These are phyloP conservation scores for Amblyornis subalaris DNA, from an alignment of 2,113 vertebrate genomes.

Conservation along the genomic window DNA sequence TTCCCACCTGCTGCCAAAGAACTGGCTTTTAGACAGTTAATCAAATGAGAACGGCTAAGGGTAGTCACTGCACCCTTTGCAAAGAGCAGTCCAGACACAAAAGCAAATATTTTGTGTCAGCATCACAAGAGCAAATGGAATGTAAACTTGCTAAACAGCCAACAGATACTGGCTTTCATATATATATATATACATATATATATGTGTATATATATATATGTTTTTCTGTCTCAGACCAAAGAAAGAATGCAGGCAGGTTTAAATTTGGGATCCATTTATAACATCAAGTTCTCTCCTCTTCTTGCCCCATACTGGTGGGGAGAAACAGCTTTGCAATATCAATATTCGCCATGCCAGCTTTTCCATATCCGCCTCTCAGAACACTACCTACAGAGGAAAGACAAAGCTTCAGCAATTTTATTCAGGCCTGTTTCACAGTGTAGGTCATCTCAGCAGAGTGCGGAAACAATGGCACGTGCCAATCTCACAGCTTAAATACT, in stretches of 20 bases:
- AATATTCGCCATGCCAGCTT: not conserved
- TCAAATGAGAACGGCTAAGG: not conserved
- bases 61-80: not conserved
- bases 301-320: not conserved
- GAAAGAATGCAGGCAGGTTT: not conserved
- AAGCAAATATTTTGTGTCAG: conserved; percentile 41
- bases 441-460: conserved; percentile 1
- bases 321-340: not conserved
- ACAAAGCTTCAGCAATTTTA: conserved; percentile 22
- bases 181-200: not conserved
- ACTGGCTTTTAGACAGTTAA: conserved; percentile 2
- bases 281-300: rapidly evolving
- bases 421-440: not conserved
- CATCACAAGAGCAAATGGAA: conserved; percentile 25
- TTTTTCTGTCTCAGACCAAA: not conserved
- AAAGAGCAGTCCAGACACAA: conserved; percentile 30
- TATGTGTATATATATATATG: not conserved
- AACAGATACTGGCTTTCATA: not conserved
- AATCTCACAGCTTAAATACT: conserved; percentile 6
- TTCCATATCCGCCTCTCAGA: not conserved
- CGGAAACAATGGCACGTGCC: conserved; percentile 4
- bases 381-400: not conserved
- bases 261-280: not conserved
- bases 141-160: conserved; percentile 22
- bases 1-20: not conserved